Conservation (phyloP, 2,797 vertebrate genomes). For the Sitta carolinensis region DNA sequence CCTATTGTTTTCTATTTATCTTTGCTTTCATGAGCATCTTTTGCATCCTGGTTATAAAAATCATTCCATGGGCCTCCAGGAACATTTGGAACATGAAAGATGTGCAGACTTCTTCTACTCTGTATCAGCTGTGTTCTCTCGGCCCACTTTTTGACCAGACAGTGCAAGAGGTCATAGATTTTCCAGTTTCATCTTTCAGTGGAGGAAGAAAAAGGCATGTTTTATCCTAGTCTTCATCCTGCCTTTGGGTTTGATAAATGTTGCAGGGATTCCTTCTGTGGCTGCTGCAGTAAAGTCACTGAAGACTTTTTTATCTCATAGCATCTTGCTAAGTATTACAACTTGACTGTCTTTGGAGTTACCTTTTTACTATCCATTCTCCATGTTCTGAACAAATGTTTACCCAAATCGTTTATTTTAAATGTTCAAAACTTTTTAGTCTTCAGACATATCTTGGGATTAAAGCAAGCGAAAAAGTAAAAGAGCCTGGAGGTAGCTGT, state of each 20-base stretch:
- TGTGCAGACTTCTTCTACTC: background rate
- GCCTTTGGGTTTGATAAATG: background rate
- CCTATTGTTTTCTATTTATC: background rate
- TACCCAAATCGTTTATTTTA: background rate
- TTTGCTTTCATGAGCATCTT: background rate
- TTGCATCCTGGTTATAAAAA: background rate
- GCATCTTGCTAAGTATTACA: background rate
- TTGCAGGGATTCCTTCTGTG: background rate
- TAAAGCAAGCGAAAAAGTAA: background rate
- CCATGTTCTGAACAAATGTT: background rate
- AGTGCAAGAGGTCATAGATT: background rate
- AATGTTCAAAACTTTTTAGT: background rate
- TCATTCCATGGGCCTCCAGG: background rate
- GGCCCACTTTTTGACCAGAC: background rate
- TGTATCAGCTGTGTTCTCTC: background rate
- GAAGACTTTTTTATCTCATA: background rate
- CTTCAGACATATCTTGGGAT: background rate
- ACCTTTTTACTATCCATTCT: background rate
- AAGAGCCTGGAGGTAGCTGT: background rate
- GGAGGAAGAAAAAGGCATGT: background rate
- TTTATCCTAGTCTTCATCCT: background rate
- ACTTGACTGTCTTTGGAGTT: background rate
- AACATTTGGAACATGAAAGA: background rate
- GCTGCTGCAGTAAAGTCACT: background rate
- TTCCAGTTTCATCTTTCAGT: background rate